Evolutionary conservation across 2,888 invertebrate genomes (phyloP).

Genomic region (Diarsia brunnea): DNA sequence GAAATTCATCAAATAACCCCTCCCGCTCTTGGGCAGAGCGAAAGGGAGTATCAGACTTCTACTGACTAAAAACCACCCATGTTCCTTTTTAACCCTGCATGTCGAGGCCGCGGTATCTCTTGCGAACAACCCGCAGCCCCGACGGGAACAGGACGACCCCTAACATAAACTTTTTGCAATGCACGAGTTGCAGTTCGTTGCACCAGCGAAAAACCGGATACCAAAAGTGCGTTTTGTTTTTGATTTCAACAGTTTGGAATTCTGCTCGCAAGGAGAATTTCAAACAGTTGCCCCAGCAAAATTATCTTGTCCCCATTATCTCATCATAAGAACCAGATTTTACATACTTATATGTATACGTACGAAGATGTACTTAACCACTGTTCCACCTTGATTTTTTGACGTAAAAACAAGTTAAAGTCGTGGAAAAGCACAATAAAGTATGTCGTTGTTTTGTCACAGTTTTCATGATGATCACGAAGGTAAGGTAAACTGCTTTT

Average conservation of each 20-base stretch:
- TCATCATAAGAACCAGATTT: conserved; percentile 13
- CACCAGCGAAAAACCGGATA: not conserved
- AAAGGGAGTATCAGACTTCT: too few species aligned
- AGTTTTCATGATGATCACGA: not conserved
- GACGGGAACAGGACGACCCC: too few species aligned
- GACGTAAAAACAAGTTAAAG: conserved; percentile 11
- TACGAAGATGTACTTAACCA: not conserved
- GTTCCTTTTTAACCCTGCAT: too few species aligned
- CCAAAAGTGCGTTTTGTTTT: not conserved
- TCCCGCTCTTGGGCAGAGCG: too few species aligned
- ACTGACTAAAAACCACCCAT: too few species aligned
- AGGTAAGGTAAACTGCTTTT: not conserved
- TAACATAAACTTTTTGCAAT: too few species aligned
- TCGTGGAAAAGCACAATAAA: not conserved
- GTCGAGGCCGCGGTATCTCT: too few species aligned
- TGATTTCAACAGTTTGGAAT: not conserved
- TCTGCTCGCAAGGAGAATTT: not conserved
- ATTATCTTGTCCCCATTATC: not conserved
- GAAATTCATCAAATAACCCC: too few species aligned
- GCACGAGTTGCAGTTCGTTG: too few species aligned
- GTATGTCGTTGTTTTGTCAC: not conserved
- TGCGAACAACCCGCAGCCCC: too few species aligned
- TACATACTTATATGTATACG: not conserved
- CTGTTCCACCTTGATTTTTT: conserved; percentile 3
- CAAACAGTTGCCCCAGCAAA: not conserved